Conservation (phyloP, 1,140 invertebrate species). For the Lepidurus packardi region DNA sequence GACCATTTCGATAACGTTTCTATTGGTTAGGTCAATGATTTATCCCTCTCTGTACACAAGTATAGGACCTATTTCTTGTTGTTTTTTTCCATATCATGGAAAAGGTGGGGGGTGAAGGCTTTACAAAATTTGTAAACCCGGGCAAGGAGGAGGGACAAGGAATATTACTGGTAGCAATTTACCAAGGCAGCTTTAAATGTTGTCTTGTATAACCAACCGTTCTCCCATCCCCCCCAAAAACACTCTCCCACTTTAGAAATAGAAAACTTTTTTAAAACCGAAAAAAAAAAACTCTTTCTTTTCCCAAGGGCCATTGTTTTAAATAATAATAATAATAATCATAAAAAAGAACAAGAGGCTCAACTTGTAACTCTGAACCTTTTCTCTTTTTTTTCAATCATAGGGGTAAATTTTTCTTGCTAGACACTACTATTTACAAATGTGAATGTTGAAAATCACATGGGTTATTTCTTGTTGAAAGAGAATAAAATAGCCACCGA, state of each 20-base stretch:
- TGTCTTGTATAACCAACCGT: no score
- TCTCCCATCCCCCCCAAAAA: no score
- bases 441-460: conserved; percentile 1
- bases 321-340: neutral
- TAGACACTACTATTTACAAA: conserved; percentile 22
- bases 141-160: neutral
- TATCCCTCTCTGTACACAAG: conserved; percentile 8
- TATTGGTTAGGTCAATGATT: conserved; percentile 15
- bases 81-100: neutral
- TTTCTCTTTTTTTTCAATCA: neutral
- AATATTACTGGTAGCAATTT: neutral
- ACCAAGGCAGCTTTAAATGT: no score
- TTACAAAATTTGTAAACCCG: conserved; percentile 13
- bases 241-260: no score
- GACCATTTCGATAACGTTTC: conserved; percentile 11
- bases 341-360: neutral
- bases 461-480: conserved; percentile 13
- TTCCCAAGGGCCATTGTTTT: neutral
- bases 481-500: neutral
- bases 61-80: neutral
- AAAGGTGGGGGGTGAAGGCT: neutral
- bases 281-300: no score
- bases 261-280: no score
- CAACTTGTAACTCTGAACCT: neutral
- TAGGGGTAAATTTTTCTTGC: neutral